These are phyloP conservation scores for Pelodytes ibericus DNA, from an alignment of 2,797 vertebrate species.

Conservation along the genomic window DNA sequence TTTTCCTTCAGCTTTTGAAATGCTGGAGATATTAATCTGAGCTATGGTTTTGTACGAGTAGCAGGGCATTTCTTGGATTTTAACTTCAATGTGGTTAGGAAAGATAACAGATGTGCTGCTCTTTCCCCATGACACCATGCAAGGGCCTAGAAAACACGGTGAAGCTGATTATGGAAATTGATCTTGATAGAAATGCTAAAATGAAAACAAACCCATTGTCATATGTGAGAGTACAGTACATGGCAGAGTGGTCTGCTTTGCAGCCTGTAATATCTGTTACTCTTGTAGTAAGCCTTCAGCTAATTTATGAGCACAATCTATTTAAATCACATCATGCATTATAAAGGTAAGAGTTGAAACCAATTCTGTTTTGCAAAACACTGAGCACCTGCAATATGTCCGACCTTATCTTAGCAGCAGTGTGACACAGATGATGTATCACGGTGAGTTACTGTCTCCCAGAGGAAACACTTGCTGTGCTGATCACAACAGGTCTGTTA, in stretches of 20 bases:
- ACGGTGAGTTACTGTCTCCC: background rate
- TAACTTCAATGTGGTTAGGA: slow-evolving; percentile 39
- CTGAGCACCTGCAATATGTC: background rate
- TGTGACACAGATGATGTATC: slow-evolving; percentile 19
- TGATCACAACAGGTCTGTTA: background rate
- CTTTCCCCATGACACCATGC: slow-evolving; percentile 20
- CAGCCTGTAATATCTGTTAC: background rate
- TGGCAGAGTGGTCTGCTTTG: background rate
- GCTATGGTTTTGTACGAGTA: slow-evolving; percentile 6
- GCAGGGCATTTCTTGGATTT: slow-evolving; percentile 30
- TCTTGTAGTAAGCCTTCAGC: background rate
- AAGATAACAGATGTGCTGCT: slow-evolving; percentile 41
- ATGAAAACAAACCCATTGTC: slow-evolving; percentile 27
- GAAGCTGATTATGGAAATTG: slow-evolving; percentile 44
- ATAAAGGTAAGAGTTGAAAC: background rate
- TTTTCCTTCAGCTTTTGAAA: background rate
- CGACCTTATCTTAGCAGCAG: background rate
- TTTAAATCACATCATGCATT: background rate
- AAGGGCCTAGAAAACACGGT: slow-evolving; percentile 30
- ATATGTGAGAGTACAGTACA: slow-evolving; percentile 7
- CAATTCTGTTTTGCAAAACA: slow-evolving; percentile 2
- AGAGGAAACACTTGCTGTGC: background rate
- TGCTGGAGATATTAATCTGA: slow-evolving; percentile 20
- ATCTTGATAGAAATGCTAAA: slow-evolving; percentile 37
- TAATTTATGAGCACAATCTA: slow-evolving; percentile 21